phyloP scores from a whole-genome alignment of 1,140 invertebrate genomes.

The Agrypnia vestita region DNA sequence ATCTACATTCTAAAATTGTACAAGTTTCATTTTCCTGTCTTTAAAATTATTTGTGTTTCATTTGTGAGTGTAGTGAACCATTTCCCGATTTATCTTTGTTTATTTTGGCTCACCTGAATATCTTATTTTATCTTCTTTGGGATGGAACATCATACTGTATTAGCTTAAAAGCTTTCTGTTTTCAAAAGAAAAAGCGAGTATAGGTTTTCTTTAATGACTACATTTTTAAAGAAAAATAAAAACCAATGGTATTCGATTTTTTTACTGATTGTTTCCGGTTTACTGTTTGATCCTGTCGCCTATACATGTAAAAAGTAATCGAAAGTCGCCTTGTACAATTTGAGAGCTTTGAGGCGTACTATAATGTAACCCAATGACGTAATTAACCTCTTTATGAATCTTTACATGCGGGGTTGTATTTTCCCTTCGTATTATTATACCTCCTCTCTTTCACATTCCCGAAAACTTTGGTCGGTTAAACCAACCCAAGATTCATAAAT shows the following conservation, averaged over 20 bases:
- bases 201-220: not conserved
- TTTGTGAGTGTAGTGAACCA: too few relatives aligned
- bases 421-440: not conserved
- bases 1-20: too few relatives aligned
- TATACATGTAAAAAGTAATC: too few relatives aligned
- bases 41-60: too few relatives aligned
- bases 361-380: too few relatives aligned
- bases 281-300: too few relatives aligned
- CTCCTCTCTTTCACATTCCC: not conserved
- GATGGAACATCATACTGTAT: not conserved
- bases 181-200: not conserved
- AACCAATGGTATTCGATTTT: too few relatives aligned
- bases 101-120: slow-evolving; percentile 34
- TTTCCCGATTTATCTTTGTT: slow-evolving; percentile 22
- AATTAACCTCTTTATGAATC: too few relatives aligned
- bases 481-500: slow-evolving; percentile 37
- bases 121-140: not conserved
- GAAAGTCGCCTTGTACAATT: too few relatives aligned
- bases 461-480: not conserved
- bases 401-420: not conserved
- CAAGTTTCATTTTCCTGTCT: too few relatives aligned
- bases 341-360: too few relatives aligned
- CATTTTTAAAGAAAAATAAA: not conserved
- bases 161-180: not conserved
- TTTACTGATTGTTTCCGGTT: too few relatives aligned